Base-by-base conservation (phyloP, 2,797 vertebrate genomes). In the Valencia hispanica region DNA sequence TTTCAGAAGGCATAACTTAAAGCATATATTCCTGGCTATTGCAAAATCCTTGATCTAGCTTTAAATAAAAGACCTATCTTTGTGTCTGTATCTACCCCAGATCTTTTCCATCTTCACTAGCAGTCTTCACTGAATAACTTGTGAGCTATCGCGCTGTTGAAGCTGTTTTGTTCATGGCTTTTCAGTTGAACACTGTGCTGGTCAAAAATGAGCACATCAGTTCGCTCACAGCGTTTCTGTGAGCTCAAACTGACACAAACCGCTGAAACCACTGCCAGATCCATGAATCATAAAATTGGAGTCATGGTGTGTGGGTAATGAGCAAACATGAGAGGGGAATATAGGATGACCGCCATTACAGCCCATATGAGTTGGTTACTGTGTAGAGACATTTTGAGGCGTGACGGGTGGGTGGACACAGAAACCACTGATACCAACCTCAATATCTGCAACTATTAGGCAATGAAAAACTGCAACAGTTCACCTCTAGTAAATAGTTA, bases 191-290 rank as follows among this genome's bases (percentile, higher is more conserved):
- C 4, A 0, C 72, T n/a, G n/a, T 57, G 50, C 74, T 59, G 72
- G 73, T 70, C 79, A n/a, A 73, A 86, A 88, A 91, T 88, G 73
- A 88, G 75, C 84, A 34, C 80, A 79, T 82, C 63, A 75, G 41
- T 81, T 87, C 70, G 51, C 79, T 87, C 68, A 51, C 78, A 53
- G 70, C 2, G 1, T 80, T 84, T 77, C 78, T 15, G 84, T 30
- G 74, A 36, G 74, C 77, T 73, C 79, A 65, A 74, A 80, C 48
- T 73, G 82, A 79, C 84, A 85, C 72, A 72, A 75, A 77, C 82
- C 78, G 70, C 79, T 22, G 48, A 81, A 78, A 73, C 73, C 63
- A 48, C 55, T 48, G 82, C 78, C 79, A 85, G 77, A 75, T 72
- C 78, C 66, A 63, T 80, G 88, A 84, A 74, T 85, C 82, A 80